These are phyloP conservation scores for Schizopygopsis pylzovi DNA, from an alignment of 2,797 vertebrate genomes.

Conservation along the genomic window DNA sequence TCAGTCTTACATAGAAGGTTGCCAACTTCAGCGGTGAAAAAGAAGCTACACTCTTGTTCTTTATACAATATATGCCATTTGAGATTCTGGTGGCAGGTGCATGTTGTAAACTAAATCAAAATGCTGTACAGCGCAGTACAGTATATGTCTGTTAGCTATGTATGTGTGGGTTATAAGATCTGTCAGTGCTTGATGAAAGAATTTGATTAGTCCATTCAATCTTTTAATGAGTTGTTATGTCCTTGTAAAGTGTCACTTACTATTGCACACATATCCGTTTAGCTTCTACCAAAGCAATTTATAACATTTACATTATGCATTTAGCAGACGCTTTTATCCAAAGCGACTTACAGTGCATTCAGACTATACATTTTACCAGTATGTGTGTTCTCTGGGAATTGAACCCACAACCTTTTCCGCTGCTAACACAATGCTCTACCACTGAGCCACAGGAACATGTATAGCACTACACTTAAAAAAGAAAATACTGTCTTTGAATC, in stretches of 20 bases:
- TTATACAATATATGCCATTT: background rate
- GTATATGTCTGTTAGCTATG: background rate
- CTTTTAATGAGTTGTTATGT: background rate
- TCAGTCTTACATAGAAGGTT: background rate
- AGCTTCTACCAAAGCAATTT: background rate
- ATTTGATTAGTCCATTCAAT: background rate
- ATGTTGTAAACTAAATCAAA: background rate
- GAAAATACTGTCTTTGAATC: background rate
- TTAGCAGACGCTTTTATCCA: too few relatives aligned
- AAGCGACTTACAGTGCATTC: too few relatives aligned
- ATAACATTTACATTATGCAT: background rate
- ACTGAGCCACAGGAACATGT: too few relatives aligned
- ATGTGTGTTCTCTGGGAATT: too few relatives aligned
- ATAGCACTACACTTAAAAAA: background rate
- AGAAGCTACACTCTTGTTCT: background rate
- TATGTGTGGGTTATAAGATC: background rate
- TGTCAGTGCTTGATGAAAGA: background rate
- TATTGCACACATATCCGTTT: background rate
- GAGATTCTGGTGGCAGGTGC: background rate
- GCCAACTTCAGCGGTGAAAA: background rate
- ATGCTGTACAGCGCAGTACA: background rate
- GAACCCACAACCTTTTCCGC: too few relatives aligned
- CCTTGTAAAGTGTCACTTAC: background rate
- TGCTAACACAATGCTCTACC: too few relatives aligned
- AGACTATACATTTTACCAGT: too few relatives aligned